These are phyloP conservation scores for Panonychus citri DNA, from an alignment of 1,140 invertebrate genomes.

Conservation along the genomic window DNA sequence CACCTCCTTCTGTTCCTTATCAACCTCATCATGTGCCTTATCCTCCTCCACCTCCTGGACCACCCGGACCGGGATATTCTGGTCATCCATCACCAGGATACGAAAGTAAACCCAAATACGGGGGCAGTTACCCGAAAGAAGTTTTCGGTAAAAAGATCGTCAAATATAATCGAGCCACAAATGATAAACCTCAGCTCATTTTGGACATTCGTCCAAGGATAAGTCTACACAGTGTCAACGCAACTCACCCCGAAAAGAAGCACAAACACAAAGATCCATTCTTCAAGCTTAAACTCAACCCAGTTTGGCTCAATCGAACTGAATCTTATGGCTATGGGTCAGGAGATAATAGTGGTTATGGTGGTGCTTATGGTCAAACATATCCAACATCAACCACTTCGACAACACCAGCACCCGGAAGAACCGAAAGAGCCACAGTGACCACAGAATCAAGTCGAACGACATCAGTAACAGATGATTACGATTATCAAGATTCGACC, in stretches of 20 bases:
- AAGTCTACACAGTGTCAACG: neutral
- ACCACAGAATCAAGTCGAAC: neutral
- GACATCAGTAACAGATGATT: neutral
- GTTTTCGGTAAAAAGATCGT: neutral
- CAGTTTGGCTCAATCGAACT: neutral
- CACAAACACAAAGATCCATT: neutral
- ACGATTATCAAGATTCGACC: neutral
- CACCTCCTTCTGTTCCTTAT: neutral
- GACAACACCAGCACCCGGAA: neutral
- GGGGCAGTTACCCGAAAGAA: neutral
- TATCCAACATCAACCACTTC: neutral
- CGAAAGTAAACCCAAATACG: neutral
- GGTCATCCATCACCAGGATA: neutral
- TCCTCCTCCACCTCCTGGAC: too few species aligned
- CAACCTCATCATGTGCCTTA: neutral
- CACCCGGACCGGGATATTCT: neutral
- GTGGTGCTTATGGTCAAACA: neutral
- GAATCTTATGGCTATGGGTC: neutral
- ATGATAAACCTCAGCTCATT: neutral
- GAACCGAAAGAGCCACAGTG: neutral
- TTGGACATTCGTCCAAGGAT: neutral
- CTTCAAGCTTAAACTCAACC: neutral
- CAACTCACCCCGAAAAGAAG: slow-evolving; percentile 2
- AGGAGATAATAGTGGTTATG: neutral
- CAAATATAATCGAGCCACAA: neutral